A percentile compares a stretch with the other conserved stretches of the same genome.
These are phyloP conservation scores for Crossaster papposus DNA, from an alignment of 53 echinoderm and acorn worm genomes.

Conservation along the genomic window DNA sequence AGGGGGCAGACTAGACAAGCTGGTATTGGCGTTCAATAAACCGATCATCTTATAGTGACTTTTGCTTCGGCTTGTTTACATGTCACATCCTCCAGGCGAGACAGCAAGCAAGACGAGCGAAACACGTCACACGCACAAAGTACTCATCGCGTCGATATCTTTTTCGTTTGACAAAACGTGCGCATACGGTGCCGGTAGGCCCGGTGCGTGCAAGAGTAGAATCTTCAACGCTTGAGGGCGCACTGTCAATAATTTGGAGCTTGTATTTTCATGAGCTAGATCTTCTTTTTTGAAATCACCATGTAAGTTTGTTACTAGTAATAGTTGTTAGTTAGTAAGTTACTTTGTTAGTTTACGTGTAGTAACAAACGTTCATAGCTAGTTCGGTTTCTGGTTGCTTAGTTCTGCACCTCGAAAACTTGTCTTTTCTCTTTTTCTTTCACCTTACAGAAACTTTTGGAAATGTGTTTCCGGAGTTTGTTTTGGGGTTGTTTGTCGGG, in stretches of 20 bases:
- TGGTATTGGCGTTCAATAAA: constrained; percentile 11
- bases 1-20: not conserved
- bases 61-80: constrained; percentile 36
- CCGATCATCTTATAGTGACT: constrained; percentile 29
- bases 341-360: too few relatives aligned
- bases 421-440: not conserved
- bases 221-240: constrained; percentile 25
- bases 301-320: too few relatives aligned
- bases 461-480: not conserved
- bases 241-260: not conserved
- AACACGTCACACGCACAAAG: not conserved
- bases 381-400: too few relatives aligned
- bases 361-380: too few relatives aligned
- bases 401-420: too few relatives aligned
- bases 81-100: not conserved
- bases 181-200: too few relatives aligned
- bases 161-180: not conserved
- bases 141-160: not conserved
- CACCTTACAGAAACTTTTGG: not conserved
- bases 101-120: not conserved
- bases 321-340: too few relatives aligned
- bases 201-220: not conserved
- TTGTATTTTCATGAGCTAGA: not conserved
- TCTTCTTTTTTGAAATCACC: too few relatives aligned
- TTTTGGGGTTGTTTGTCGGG: not conserved